Conservation (phyloP, 2,888 invertebrate species). For the Dryocosmus kuriphilus region DNA sequence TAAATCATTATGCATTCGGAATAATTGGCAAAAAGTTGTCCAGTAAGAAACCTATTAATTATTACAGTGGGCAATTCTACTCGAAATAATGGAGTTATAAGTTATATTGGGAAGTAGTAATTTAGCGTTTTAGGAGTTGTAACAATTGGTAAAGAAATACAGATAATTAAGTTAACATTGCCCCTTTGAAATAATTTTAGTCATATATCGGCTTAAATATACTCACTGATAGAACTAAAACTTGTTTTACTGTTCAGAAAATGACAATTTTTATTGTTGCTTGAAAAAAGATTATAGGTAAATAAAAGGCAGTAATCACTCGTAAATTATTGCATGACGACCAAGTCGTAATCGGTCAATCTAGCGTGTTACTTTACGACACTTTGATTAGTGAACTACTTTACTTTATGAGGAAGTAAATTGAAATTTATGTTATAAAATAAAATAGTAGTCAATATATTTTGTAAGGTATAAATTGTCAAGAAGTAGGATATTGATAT, state of each 20-base stretch:
- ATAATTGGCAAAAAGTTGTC: too few species aligned
- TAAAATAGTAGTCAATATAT: not conserved
- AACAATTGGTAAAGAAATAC: too few species aligned
- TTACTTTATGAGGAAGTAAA: conserved; percentile 21
- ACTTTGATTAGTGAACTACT: conserved; percentile 17
- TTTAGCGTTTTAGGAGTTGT: too few species aligned
- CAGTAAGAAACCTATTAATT: too few species aligned
- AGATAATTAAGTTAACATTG: too few species aligned
- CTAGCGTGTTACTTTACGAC: conserved; percentile 16
- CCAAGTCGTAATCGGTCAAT: not conserved
- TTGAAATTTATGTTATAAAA: conserved; percentile 11
- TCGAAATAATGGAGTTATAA: too few species aligned
- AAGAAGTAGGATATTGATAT: not conserved
- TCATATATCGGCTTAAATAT: not conserved
- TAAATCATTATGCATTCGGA: too few species aligned
- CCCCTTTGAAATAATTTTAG: not conserved
- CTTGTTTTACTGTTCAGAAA: not conserved
- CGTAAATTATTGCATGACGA: conserved; percentile 3
- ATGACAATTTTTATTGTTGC: not conserved
- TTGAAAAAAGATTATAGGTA: conserved; percentile 17
- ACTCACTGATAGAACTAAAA: not conserved
- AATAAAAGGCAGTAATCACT: conserved; percentile 14
- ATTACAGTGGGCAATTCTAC: too few species aligned
- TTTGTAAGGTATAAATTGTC: not conserved
- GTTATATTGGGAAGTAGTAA: too few species aligned